Percentiles rank a stretch among this genome's conserved stretches.
Conservation (phyloP, 2,888 invertebrate genomes). For the Mesorhabditis sp. region DNA sequence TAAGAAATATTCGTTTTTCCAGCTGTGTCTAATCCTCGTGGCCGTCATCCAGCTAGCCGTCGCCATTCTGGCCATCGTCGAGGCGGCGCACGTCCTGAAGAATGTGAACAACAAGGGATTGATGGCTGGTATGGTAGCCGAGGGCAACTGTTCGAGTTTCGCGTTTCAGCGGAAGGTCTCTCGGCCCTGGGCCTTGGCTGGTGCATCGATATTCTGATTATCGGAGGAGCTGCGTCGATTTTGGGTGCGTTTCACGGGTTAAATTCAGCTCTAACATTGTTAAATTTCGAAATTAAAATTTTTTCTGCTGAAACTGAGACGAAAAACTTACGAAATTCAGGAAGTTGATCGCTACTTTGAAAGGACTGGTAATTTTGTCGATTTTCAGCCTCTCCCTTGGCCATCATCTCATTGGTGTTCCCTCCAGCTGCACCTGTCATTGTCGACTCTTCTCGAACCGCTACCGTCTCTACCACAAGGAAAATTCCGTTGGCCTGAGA, state of each 20-base stretch:
- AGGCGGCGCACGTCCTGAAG: constrained; percentile 5
- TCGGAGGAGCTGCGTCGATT: neutral
- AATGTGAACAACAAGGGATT: neutral
- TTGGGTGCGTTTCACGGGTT: neutral
- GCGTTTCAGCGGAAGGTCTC: neutral
- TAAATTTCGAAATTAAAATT: no score
- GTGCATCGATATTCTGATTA: constrained; percentile 6
- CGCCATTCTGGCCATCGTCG: neutral
- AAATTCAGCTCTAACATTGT: neutral
- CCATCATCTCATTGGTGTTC: neutral
- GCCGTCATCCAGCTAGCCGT: constrained; percentile 2
- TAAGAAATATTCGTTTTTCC: neutral
- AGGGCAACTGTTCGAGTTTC: neutral
- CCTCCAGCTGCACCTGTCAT: neutral
- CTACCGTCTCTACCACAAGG: no score
- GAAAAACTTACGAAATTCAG: neutral
- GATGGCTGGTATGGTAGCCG: neutral
- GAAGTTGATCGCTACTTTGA: neutral
- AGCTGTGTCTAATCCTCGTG: neutral
- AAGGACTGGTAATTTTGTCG: no score
- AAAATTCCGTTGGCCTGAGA: no score
- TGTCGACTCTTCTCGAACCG: no score
- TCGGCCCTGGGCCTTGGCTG: neutral
- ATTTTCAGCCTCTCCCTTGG: neutral
- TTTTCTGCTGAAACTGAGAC: neutral